Evolutionary conservation across 2,888 invertebrate species (phyloP), one percentile per base, ranked within the genome.

Genomic region (Margaritifera margaritifera): DNA sequence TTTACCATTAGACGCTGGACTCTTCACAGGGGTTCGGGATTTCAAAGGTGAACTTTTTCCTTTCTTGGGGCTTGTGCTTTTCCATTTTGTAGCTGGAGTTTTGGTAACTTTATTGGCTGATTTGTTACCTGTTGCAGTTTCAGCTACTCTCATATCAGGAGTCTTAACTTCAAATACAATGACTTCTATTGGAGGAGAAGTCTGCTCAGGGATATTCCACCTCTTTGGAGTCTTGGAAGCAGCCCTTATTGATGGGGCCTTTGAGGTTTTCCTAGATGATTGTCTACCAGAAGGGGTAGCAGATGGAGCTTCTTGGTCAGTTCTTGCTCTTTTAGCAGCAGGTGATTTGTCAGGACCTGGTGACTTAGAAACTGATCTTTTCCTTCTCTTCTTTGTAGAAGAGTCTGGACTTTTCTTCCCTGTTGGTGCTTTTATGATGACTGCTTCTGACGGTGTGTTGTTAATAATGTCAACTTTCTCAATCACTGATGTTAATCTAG

Each of bases 191-290:
- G 15, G 42, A 31, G 31, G 31, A 15, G 42, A 42, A 42, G 42
- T 42, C 15, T 0, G 42, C 42, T 42, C 15, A 42, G 11, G 11
- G 15, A 42, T 42, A 15, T 42, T 42, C 42, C 11, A 11, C 42
- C 15, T 42, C 8, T 58, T 63, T 54, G 70, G 68, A 20, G 69
- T 73, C 19, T 64, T 67, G 57, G 25, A 20, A 31, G 53, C 20
- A 25, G 53, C 59, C 53, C 59, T 66, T 54, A 63, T 8, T 22
- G 57, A 54, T 24, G 56, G 50, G n/a, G 59, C 25, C 25, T 58
- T 60, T 20, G 53, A 60, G 60, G 53, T n/a, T 25, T 27, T n/a
- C 50, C 42, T 42, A 18, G 22, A 31, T 62, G 62, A 65, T 19
- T 53, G 53, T 42, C 55, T 63, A 63, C 27, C 58, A 2, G 19